Evolutionary conservation across 2,797 vertebrate genomes (phyloP).

Genomic region (Lepus townsendii): DNA sequence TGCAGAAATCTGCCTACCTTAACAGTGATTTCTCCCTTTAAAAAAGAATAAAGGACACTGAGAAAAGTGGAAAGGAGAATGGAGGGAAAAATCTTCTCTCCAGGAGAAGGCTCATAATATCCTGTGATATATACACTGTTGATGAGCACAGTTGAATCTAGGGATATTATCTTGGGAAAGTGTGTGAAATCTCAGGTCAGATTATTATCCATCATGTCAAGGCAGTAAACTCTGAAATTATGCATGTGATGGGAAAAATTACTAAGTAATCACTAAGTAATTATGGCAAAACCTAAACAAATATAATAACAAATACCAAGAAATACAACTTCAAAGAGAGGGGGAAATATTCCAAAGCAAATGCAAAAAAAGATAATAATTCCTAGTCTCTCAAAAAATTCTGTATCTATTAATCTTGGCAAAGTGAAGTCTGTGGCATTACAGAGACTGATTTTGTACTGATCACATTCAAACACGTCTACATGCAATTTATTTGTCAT

Average conservation of each 20-base stretch:
- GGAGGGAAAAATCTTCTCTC: neutral
- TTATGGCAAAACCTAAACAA: conserved; percentile 24
- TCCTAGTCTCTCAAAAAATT: conserved; percentile 53
- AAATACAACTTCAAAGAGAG: neutral
- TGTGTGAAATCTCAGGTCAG: neutral
- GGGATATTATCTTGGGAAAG: neutral
- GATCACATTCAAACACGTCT: conserved; percentile 13
- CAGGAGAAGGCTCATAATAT: neutral
- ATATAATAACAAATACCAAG: conserved; percentile 1
- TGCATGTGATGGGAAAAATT: neutral
- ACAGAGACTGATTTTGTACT: conserved; percentile 20
- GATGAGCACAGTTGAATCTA: neutral
- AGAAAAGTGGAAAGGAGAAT: neutral
- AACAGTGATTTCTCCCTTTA: neutral
- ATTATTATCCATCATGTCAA: neutral
- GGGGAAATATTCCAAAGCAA: neutral
- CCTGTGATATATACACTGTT: neutral
- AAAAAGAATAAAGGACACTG: neutral
- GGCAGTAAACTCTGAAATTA: conserved; percentile 10
- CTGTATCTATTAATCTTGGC: neutral
- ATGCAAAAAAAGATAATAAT: neutral
- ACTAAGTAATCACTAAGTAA: neutral
- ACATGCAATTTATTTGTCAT: conserved; percentile 29
- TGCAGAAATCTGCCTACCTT: neutral
- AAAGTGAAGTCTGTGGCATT: conserved; percentile 43